phyloP scores from a whole-genome alignment of 2,113 vertebrate species.

The Callipepla squamata region DNA sequence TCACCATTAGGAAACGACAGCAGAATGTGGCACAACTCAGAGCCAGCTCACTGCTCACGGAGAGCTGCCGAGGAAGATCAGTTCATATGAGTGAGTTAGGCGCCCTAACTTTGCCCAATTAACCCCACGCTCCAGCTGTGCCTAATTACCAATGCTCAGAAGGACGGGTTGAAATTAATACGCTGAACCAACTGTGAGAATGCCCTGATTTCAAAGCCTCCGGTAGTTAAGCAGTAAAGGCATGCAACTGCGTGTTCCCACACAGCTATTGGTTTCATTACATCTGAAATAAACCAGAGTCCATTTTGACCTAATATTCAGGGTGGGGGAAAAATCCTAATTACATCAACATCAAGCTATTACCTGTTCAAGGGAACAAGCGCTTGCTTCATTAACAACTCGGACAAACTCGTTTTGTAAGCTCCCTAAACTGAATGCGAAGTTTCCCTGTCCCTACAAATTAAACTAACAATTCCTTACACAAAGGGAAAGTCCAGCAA shows the following conservation, averaged over 20 bases:
- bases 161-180: background rate
- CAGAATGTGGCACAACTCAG: background rate
- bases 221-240: background rate
- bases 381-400: constrained; percentile 55
- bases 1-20: background rate
- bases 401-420: constrained; percentile 67
- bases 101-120: background rate
- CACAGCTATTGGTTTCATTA: background rate
- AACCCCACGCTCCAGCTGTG: background rate
- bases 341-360: constrained; percentile 63
- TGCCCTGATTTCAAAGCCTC: background rate
- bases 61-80: background rate
- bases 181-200: background rate
- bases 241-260: background rate
- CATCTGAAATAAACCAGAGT: constrained; percentile 16
- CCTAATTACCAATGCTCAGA: background rate
- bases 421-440: constrained; percentile 49
- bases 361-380: constrained; percentile 59
- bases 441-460: constrained; percentile 55
- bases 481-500: constrained; percentile 16
- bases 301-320: constrained; percentile 46
- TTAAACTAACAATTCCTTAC: constrained; percentile 35
- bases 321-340: constrained; percentile 31
- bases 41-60: background rate
- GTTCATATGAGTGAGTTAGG: background rate